Percentiles rank a stretch among this genome's conserved stretches.
Evolutionary conservation across 2,113 vertebrate genomes (phyloP).

Genomic region (Serilophus lunatus): DNA sequence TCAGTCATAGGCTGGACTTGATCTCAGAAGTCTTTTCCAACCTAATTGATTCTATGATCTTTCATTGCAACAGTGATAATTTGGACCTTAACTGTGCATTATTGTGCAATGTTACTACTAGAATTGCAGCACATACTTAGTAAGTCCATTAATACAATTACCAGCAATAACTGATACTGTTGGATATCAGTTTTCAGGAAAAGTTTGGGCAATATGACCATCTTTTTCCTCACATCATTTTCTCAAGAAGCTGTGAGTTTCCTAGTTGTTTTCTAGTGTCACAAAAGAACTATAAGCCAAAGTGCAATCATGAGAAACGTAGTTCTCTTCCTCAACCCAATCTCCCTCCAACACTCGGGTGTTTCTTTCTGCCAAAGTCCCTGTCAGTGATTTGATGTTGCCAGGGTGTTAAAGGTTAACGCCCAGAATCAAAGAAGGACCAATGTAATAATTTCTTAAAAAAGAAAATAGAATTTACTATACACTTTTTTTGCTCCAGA

Average conservation of each 20-base stretch:
- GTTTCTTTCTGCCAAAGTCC: neutral
- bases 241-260: neutral
- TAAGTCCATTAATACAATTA: neutral
- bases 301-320: neutral
- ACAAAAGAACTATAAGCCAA: neutral
- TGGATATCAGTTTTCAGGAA: neutral
- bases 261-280: neutral
- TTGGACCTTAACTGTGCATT: neutral
- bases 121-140: rapidly evolving
- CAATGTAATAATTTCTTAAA: neutral
- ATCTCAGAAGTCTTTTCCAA: neutral
- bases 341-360: neutral
- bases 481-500: neutral
- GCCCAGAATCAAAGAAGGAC: neutral
- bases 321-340: neutral
- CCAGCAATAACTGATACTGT: neutral
- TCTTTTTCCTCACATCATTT: neutral
- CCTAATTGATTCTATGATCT: neutral
- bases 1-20: neutral
- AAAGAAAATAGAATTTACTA: neutral
- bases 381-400: neutral
- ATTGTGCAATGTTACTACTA: neutral
- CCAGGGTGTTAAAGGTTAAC: neutral
- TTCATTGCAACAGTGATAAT: neutral
- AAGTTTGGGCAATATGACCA: neutral